Evolutionary conservation across 2,888 invertebrate species (phyloP), one percentile per base, ranked within the genome.

Genomic region (Micropterix aruncella): DNA sequence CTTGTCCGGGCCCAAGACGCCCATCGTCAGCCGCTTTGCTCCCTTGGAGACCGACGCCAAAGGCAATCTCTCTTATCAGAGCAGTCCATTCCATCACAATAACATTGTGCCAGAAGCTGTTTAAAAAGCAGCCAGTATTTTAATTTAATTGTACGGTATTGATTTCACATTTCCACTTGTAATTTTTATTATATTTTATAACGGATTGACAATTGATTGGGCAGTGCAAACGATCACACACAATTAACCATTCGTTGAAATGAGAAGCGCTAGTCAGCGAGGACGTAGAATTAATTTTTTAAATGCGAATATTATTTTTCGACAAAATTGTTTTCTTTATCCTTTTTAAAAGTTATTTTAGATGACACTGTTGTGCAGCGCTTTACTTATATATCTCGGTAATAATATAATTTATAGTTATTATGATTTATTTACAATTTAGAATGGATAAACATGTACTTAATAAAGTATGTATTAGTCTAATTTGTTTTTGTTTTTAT

Each of bases 1-100:
- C 52, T 75, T 84, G 51, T 72, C 74, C 9, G 79, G 79, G 41
- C 77, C 80, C 3, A 67, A 75, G 56, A 77, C 80, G 55, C 83
- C 84, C 41, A 83, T 78, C 59, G 66, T 79, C 48, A 79, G 71
- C 63, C 77, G 78, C 60, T 79, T 77, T 60, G 63, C 71, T 53
- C 76, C 75, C 18, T 66, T 77, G 48, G 74, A 72, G 47, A 66
- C 57, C 56, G 66, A 67, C 42, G 61, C 65, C 42, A 65, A 66
- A 48, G 66, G 68, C 3, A 68, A 68, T 56, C 60, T 69, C 61
- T 74, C 74, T 37, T 77, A 76, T 53, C 74, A 75, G 49, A 75
- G 75, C 61, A 75, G 75, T 60, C 74, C 75, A 46, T 76, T 76
- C 65, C 75, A 76, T 56, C 75, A 76, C 62, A 74, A 65, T 60